Evolutionary conservation across 2,888 invertebrate species (phyloP).

Genomic region (Mimumesa dahlbomi): DNA sequence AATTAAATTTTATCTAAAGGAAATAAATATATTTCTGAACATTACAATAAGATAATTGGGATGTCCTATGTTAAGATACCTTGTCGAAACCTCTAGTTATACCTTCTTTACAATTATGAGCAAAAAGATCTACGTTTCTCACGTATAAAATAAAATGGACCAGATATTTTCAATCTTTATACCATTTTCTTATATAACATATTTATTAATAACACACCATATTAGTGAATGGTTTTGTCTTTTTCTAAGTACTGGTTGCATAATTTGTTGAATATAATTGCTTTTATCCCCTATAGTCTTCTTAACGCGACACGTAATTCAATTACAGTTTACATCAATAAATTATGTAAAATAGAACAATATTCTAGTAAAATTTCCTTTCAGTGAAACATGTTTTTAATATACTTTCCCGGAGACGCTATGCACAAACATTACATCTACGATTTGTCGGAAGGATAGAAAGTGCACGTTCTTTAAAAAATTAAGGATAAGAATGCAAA

Average conservation of each 20-base stretch:
- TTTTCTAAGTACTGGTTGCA: conserved; percentile 51
- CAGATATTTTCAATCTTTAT: conserved; percentile 13
- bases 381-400: neutral
- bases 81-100: too few species aligned
- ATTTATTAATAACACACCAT: conserved; percentile 9
- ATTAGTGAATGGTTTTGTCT: conserved; percentile 7
- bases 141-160: too few species aligned
- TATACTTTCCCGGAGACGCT: too few species aligned
- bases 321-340: conserved; percentile 13
- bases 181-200: conserved; percentile 14
- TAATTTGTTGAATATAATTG: conserved; percentile 22
- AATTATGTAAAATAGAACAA: conserved; percentile 3
- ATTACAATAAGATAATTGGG: too few species aligned
- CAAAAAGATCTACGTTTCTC: neutral
- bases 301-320: conserved; percentile 1
- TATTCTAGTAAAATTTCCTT: neutral
- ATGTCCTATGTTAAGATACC: too few species aligned
- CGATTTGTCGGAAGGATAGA: too few species aligned
- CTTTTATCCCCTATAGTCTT: neutral
- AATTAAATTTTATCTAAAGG: too few species aligned
- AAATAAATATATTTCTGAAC: too few species aligned
- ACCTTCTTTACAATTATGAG: too few species aligned
- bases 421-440: too few species aligned
- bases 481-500: neutral
- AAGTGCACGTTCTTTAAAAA: neutral